Base-by-base conservation (phyloP, 2,797 vertebrate genomes). In the Hylomyscus alleni region DNA sequence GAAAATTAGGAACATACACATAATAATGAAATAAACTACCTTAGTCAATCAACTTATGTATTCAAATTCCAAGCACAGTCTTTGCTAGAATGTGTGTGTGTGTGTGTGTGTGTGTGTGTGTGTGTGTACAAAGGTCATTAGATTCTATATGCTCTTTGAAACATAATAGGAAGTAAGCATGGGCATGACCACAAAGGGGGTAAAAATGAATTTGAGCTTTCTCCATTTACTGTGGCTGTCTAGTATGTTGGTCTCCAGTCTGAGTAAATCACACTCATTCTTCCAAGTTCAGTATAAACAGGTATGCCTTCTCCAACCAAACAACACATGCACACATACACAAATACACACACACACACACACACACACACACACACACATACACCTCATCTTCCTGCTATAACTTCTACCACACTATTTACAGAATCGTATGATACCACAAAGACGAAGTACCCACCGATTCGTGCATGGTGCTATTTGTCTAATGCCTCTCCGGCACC, bases 101-200 rank as follows among this genome's bases (percentile, higher is more conserved):
- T 65, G 62, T 65, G 12, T 65, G 62, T 65, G 62, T 12, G 2
- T n/a, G 29, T 34, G 62, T 67, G 62, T 65, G 26, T 65, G 62
- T 31, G 29, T 31, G 31, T 67, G 29, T 65, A 13, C 17, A 60
- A 60, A 60, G 58, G 7, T 60, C 34, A 72, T 37, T 78, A 84
- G 58, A 95, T 90, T 84, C 56, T 94, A 34, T 8, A 73, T 34
- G 81, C 29, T 89, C 19, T 60, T 96, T 73, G 54, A 94, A 84
- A 87, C 75, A 29, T 94, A 90, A 77, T 17, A 85, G 54, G 19
- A 92, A 73, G 10, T 85, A 92, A 58, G 7, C 13, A 26, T 88
- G 44, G 31, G 15, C 34, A 19, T 40, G 89, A 84, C 72, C n/a
- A 26, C 14, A 26, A 56, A 56, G 62, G 0, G 2, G 31, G 17